Evolutionary conservation across 2,113 vertebrate genomes (phyloP), one percentile per base, ranked within the genome.

Genomic region (Monopterus albus): DNA sequence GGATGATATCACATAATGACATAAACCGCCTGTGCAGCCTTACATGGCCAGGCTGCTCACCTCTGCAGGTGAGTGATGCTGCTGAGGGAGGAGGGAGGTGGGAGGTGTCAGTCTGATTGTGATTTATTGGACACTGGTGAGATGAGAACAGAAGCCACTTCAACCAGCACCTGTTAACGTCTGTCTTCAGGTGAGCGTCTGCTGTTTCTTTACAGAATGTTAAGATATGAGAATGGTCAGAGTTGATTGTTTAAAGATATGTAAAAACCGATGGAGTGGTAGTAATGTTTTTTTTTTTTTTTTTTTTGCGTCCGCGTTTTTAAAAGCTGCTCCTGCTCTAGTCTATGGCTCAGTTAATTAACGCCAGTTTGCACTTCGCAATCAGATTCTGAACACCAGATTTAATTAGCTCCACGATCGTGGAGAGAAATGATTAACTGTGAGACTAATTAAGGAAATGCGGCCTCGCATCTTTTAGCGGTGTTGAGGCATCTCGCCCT

Each of bases 161-260:
- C 18, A 21, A 18, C 4, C 74, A 49, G 59, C 50, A 52, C 26
- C 58, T 66, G 62, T 23, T 1, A 26, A 38, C 10, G 12, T 25
- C 53, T 4, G 8, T 8, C 2, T 40, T n/a, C 73, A 88, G 84
- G 86, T 89, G 65, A 90, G 89, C 0, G 2, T 49, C 7, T 58
- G 18, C 7, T 17, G 0, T 7, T 46, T 12, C 1, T 0, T 3
- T 14, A 2, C 14, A 9, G 2, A 6, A 18, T 2, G 5, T 39
- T 11, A 7, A 43, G 6, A 14, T 1, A 8, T 13, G 35, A 38
- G 13, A n/a, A n/a, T 38, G 5, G 36, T 39, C 17, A 1, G 14
- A 58, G 17, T 9, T 31, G n/a, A n/a, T n/a, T n/a, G n/a, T n/a
- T n/a, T n/a, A n/a, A 31, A n/a, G 29, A 31, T n/a, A n/a, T n/a